A percentile compares a stretch with the other conserved stretches of the same genome.
These are phyloP conservation scores for Agelas oroides DNA, from an alignment of 37 sponge, comb jelly and placozoan genomes.

Conservation along the genomic window DNA sequence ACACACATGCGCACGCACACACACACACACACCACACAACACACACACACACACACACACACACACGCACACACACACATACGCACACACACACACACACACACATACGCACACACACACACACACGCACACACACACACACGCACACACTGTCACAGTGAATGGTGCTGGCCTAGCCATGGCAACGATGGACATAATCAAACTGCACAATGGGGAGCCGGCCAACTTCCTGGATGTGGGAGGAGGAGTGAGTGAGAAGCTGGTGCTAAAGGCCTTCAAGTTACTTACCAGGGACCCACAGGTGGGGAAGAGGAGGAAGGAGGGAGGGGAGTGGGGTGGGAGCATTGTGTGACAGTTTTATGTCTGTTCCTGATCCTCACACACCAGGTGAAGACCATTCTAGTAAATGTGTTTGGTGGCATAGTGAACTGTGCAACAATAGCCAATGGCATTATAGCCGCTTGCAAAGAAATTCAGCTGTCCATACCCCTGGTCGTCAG, in stretches of 20 bases:
- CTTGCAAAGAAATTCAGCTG: constrained; percentile 83
- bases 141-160: constrained; percentile 43
- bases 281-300: constrained; percentile 86
- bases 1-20: too few relatives aligned
- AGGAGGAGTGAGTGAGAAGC: constrained; percentile 90
- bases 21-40: too few relatives aligned
- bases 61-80: too few relatives aligned
- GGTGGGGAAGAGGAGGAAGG: constrained; percentile 29
- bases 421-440: constrained; percentile 97
- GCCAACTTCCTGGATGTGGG: constrained; percentile 99
- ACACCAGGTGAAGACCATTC: constrained; percentile 94
- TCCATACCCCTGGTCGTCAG: constrained; percentile 91
- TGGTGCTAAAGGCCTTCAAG: constrained; percentile 91
- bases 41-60: too few relatives aligned
- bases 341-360: not conserved
- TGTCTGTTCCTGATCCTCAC: too few relatives aligned
- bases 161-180: constrained; percentile 99
- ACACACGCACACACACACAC: too few relatives aligned
- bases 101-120: too few relatives aligned
- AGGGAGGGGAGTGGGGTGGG: constrained; percentile 22
- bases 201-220: constrained; percentile 93
- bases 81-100: too few relatives aligned
- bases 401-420: constrained; percentile 99
- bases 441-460: constrained; percentile 91
- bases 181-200: constrained; percentile 99